Evolutionary conservation across 2,797 vertebrate species (phyloP).

Genomic region (Notolepis coatsorum): DNA sequence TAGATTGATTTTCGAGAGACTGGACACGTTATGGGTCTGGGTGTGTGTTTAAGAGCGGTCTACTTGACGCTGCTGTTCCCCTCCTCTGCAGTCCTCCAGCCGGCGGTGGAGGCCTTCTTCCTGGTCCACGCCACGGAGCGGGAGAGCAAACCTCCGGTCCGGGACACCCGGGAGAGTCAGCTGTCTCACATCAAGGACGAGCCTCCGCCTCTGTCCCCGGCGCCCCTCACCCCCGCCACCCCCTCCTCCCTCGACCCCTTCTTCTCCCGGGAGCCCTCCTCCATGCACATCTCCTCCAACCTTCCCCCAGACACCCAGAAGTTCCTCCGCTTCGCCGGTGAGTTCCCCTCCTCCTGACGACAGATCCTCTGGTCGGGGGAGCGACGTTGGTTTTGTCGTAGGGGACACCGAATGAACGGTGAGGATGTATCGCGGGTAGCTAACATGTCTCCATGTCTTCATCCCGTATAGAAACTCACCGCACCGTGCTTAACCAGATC

Average conservation of each 20-base stretch:
- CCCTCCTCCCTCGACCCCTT: slow-evolving; percentile 95
- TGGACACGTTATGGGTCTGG: neutral
- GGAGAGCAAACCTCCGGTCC: slow-evolving; percentile 94
- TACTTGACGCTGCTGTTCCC: neutral
- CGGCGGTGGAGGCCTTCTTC: slow-evolving; percentile 96
- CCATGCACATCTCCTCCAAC: slow-evolving; percentile 97
- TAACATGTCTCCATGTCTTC: neutral
- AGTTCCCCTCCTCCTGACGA: too few species aligned
- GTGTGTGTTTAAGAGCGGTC: neutral
- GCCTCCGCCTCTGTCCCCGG: slow-evolving; percentile 86
- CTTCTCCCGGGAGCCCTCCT: slow-evolving; percentile 94
- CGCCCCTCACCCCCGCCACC: slow-evolving; percentile 92
- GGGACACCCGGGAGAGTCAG: slow-evolving; percentile 92
- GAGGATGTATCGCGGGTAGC: neutral
- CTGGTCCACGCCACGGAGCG: slow-evolving; percentile 96
- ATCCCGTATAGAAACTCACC: slow-evolving; percentile 87
- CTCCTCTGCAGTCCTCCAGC: slow-evolving; percentile 86
- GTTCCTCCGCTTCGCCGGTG: slow-evolving; percentile 95
- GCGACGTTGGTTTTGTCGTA: neutral
- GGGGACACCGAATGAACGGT: neutral
- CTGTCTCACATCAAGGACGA: slow-evolving; percentile 88
- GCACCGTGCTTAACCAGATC: slow-evolving; percentile 97
- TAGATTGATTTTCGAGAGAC: neutral
- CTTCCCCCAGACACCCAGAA: slow-evolving; percentile 96
- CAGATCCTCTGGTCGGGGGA: neutral